Evolutionary conservation across 2,113 vertebrate species (phyloP), one percentile per base, ranked within the genome.

Genomic region (Microcebus griseorufus): DNA sequence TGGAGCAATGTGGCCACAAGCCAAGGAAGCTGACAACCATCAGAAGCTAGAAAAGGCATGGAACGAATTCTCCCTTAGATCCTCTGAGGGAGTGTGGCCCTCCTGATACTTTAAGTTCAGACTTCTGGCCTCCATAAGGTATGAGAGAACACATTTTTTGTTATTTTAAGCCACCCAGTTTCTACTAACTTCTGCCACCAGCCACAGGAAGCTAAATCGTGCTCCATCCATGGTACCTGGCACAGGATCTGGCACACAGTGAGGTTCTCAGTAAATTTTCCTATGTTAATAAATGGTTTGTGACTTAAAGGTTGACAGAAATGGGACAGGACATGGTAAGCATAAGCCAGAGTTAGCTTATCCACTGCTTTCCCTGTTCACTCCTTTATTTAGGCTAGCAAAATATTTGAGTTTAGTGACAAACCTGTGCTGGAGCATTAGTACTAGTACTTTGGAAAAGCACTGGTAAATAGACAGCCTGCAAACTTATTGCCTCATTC

Each of bases 341-440:
- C 92, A 86, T n/a, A 72, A 82, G 8, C n/a, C 32, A 62, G 39
- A 86, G 93, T 94, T 93, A 80, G 37, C 16, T 91, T 93, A 67
- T n/a, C 32, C 0, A 2, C 48, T 53, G 45, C 17, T 84, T 94
- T 58, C 6, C 27, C 42, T 72, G 2, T 67, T 94, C 58, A 78
- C 62, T 81, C 12, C 67, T 94, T 82, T 93, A 88, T 94, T 95
- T 80, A 85, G 32, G 9, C 64, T 76, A 78, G 58, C 51, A 51
- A 62, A 93, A 84, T 72, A 72, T 60, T 90, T 37, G 84, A 62
- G 72, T 84, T 86, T 48, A 75, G 51, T 58, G 70, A 90, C 7
- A 67, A 90, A 22, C 29, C 17, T n/a, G 42, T 94, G n/a, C 34
- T 75, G 42, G 22, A 9, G 9, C 53, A 91, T 73, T 60, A 37